These are phyloP conservation scores for Lacerta viridis DNA, from an alignment of 2,797 vertebrate genomes.

Conservation along the genomic window DNA sequence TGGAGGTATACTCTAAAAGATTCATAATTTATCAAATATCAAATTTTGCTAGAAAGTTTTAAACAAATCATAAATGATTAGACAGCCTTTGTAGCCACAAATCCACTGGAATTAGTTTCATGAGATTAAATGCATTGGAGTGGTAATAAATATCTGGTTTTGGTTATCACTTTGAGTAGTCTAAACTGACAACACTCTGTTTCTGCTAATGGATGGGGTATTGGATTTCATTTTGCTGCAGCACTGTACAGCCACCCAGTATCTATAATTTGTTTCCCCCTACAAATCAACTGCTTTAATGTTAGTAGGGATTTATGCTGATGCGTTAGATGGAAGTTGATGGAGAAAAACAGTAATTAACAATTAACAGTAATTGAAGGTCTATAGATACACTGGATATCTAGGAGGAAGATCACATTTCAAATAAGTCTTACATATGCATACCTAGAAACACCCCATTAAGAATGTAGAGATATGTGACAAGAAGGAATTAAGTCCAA, in stretches of 20 bases:
- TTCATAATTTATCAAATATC: constrained; percentile 36
- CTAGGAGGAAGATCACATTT: neutral
- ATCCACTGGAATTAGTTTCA: constrained; percentile 39
- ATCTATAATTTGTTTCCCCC: constrained; percentile 18
- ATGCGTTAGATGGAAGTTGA: neutral
- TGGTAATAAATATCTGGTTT: neutral
- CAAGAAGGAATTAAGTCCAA: neutral
- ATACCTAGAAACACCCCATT: neutral
- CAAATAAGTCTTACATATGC: neutral
- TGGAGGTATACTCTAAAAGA: constrained; percentile 23
- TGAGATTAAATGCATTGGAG: constrained; percentile 26
- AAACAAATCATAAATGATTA: constrained; percentile 40
- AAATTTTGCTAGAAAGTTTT: constrained; percentile 31
- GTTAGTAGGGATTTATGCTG: constrained; percentile 27
- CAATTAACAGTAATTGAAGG: constrained; percentile 6
- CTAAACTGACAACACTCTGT: neutral
- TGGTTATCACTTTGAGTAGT: constrained; percentile 28
- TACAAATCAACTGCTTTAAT: constrained; percentile 9
- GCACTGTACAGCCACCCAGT: neutral
- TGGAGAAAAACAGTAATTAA: neutral
- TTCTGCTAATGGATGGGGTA: constrained; percentile 19
- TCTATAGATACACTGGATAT: neutral
- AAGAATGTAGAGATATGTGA: neutral
- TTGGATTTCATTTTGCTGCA: neutral
- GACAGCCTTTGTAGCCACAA: neutral